These are phyloP conservation scores for Protomyctophum bolini DNA, from an alignment of 2,113 vertebrate species.

Conservation along the genomic window DNA sequence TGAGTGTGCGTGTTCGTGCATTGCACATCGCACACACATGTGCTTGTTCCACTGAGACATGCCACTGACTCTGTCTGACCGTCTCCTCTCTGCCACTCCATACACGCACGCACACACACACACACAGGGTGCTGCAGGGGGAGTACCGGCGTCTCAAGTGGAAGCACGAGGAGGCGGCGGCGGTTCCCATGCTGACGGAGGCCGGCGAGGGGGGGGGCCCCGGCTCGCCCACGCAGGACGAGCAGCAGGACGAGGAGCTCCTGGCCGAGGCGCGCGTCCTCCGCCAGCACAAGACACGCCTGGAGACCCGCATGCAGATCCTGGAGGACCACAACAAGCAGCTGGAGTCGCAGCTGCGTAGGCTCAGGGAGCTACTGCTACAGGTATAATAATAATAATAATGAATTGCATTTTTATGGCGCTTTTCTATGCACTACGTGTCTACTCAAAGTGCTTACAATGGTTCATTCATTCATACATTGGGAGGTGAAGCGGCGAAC, in stretches of 20 bases:
- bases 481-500: no score
- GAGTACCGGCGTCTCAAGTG: slow-evolving; percentile 95
- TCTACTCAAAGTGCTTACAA: no score
- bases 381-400: no score
- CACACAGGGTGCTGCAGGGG: slow-evolving; percentile 90
- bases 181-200: slow-evolving; percentile 84
- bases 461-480: no score
- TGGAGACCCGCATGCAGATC: slow-evolving; percentile 98
- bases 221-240: slow-evolving; percentile 66
- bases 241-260: slow-evolving; percentile 86
- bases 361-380: slow-evolving; percentile 92
- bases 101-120: no score
- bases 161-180: slow-evolving; percentile 92
- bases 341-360: slow-evolving; percentile 91
- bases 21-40: no score
- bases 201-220: slow-evolving; percentile 74
- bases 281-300: slow-evolving; percentile 95
- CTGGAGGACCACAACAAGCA: slow-evolving; percentile 99
- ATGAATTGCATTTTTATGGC: no score
- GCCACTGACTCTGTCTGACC: neutral
- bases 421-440: no score
- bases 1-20: neutral
- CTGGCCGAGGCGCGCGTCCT: slow-evolving; percentile 94
- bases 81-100: neutral
- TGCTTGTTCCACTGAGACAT: slow-evolving; percentile 8